A percentile compares a stretch with the other conserved stretches of the same genome.
Conservation (phyloP, 1,140 invertebrate genomes). For the Temnothorax curvispinosus region DNA sequence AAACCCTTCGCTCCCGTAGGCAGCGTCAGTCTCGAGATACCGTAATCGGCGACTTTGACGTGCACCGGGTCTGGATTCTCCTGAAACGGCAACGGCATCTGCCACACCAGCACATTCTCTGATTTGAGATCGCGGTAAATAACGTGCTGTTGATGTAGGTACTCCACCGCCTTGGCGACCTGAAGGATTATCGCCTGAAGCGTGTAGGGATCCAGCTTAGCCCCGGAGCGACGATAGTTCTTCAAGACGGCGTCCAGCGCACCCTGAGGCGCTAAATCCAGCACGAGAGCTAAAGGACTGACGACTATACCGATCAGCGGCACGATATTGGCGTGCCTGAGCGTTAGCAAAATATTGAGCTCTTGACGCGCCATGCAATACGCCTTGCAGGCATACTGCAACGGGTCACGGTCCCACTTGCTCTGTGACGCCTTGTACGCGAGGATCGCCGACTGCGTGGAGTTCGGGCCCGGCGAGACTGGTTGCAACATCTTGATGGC, state of each 20-base stretch:
- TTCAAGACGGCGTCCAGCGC: conserved; percentile 94
- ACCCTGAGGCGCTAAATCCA: conserved; percentile 96
- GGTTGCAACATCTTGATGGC: conserved; percentile 99
- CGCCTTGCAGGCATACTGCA: conserved; percentile 96
- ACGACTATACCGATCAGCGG: conserved; percentile 95
- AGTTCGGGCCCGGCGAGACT: conserved; percentile 93
- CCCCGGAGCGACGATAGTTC: conserved; percentile 93
- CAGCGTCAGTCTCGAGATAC: conserved; percentile 95
- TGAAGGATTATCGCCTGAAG: conserved; percentile 95
- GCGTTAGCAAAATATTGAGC: conserved; percentile 93
- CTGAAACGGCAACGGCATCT: conserved; percentile 92
- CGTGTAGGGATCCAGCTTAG: conserved; percentile 91
- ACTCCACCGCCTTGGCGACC: conserved; percentile 97
- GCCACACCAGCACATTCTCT: conserved; percentile 99
- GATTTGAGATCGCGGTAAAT: conserved; percentile 99
- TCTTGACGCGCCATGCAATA: conserved; percentile 98
- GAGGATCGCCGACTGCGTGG: conserved; percentile 90
- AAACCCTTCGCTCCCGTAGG: conserved; percentile 98
- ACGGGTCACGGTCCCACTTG: conserved; percentile 96
- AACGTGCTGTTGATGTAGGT: conserved; percentile 97
- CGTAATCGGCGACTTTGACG: conserved; percentile 98
- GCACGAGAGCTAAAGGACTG: conserved; percentile 95
- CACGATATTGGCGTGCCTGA: conserved; percentile 96
- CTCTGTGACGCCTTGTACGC: conserved; percentile 94
- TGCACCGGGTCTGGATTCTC: conserved; percentile 90